Conservation (phyloP, 2,797 vertebrate species). For the Limnodromus scolopaceus region DNA sequence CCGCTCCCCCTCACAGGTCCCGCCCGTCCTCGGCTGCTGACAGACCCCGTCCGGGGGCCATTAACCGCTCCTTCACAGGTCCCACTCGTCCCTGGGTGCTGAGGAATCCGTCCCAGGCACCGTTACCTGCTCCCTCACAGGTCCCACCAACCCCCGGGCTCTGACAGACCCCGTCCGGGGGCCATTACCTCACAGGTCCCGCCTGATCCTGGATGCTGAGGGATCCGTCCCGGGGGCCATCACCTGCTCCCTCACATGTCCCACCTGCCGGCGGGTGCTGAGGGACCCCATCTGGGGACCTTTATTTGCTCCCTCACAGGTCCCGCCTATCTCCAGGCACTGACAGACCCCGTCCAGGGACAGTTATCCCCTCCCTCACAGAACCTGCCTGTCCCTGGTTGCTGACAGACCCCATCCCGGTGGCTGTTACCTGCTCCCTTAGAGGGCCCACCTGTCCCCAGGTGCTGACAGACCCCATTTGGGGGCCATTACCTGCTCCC, state of each 20-base stretch:
- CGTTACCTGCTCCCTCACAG: neutral
- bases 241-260: neutral
- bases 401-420: no score
- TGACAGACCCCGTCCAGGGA: neutral
- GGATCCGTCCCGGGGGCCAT: no score
- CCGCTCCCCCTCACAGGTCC: neutral
- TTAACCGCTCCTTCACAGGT: neutral
- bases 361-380: accelerated
- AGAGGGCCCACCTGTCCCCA: no score
- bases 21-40: neutral
- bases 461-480: neutral
- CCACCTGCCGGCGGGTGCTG: accelerated
- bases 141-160: accelerated
- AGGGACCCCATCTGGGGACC: no score
- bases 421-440: no score
- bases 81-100: no score
- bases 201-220: accelerated
- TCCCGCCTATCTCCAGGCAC: accelerated
- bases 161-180: accelerated
- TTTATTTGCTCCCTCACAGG: neutral
- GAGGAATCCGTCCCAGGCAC: no score
- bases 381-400: neutral
- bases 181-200: accelerated
- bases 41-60: neutral
- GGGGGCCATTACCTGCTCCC: neutral